Base-by-base conservation (phyloP, 1,140 invertebrate genomes). In the Aradophagus sp. region DNA sequence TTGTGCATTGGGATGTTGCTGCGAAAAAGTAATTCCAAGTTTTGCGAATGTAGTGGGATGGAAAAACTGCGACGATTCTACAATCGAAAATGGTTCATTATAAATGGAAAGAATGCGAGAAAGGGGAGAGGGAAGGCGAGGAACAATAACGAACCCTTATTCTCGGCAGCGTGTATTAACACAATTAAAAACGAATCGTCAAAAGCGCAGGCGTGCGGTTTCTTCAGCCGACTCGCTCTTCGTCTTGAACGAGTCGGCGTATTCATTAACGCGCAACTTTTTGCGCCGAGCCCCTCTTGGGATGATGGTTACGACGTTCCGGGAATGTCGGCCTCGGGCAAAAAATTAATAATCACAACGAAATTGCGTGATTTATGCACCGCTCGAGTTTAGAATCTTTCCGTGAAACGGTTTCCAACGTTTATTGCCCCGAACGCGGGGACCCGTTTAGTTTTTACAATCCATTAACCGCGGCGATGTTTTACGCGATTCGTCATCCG, bases 291-390 rank as follows among this genome's bases (percentile, higher is more conserved):
- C 13, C 42, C 38, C 71, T 52, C 44, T 39, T 42, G 55, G n/a
- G 47, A 65, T 61, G 61, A 66, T 61, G 56, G 53, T 62, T 66
- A 66, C 71, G 61, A 67, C 66, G 48, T 74, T 74, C 72, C 31
- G 17, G 36, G 72, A 70, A 74, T 39, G 50, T 23, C 15, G 16
- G 48, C 27, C 16, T 10, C 39, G 15, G 39, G 20, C 65, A 66
- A 74, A 74, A 74, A 74, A 74, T 69, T 74, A 66, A 74, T 74
- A 74, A 74, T 69, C 72, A 66, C 72, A 34, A 74, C 48, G 66
- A 66, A 74, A 69, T 74, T 50, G 66, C 61, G 65, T 66, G 65
- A 74, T 69, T 74, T 69, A 74, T 74, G 65, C 65, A 48, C 16
- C 47, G 34, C 56, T 62, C 48, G 39, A 55, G 50, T 74, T 69